Evolutionary conservation across 2,888 invertebrate genomes (phyloP), one percentile per base, ranked within the genome.

Genomic region (Camptogramma bilineatum): DNA sequence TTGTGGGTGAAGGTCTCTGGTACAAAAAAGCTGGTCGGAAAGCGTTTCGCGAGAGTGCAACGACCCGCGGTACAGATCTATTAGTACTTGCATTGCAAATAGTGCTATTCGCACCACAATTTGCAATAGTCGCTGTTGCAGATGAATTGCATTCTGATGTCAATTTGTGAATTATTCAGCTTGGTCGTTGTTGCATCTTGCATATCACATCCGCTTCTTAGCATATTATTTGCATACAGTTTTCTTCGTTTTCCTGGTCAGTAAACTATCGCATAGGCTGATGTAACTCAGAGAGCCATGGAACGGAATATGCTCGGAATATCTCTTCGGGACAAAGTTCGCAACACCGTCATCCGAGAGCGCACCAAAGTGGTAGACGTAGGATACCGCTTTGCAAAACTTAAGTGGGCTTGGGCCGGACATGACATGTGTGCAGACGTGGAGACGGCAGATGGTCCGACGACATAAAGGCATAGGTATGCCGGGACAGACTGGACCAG

Each of bases 1-100:
- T 63, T 58, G 64, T 84, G 77, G 91, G 91, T 90, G 89, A 92
- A 92, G 92, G 91, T 88, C 85, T 64, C 42, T 69, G 70, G 79
- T 73, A 76, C 73, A 78, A 84, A 79, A 88, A 48, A 42, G 16
- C 50, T 28, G 46, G 46, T 13, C 69, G 72, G 78, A 77, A 78
- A 75, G 51, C 65, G 28, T 42, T 59, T 54, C 31, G 52, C 53
- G 61, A 53, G 57, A 52, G 83, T 81, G 81, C 85, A 84, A 75
- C 84, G 84, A 82, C 84, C 83, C 71, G 8, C 10, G 16, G 13
- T 9, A 21, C 48, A 47, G 16, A 52, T 31, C 10, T 17, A 31
- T 46, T 13, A 24, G 16, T 42, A 18, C 34, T 42, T 58, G 47
- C 60, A 17, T 13, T 59, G 10, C 10, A 19, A 50, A 28, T 44